These are phyloP conservation scores for Gastrophryne carolinensis DNA, from an alignment of 2,797 vertebrate genomes.

Conservation along the genomic window DNA sequence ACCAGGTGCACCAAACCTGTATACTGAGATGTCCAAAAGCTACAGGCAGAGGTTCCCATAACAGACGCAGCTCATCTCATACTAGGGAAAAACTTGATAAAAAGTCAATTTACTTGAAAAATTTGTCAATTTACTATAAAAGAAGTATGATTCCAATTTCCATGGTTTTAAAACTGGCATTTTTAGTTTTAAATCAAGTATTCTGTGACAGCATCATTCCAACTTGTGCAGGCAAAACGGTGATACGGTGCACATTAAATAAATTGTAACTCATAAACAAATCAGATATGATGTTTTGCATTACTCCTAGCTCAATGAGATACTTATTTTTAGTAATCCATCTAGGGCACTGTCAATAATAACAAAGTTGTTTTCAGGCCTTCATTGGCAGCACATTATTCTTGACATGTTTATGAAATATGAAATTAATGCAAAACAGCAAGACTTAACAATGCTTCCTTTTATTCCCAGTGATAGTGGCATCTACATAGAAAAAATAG, in stretches of 20 bases:
- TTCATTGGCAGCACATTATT: conserved; percentile 1
- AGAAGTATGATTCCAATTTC: not conserved
- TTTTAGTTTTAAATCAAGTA: not conserved
- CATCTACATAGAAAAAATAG: conserved; percentile 1
- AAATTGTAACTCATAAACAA: not conserved
- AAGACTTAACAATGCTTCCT: conserved; percentile 2
- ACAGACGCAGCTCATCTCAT: too few relatives aligned
- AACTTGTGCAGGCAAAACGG: not conserved
- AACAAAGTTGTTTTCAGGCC: not conserved
- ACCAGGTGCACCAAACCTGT: too few relatives aligned
- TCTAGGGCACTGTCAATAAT: conserved; percentile 2
- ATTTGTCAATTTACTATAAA: too few relatives aligned
- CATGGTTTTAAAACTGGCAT: not conserved
- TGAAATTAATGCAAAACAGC: not conserved
- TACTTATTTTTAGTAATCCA: conserved; percentile 9
- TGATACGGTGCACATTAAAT: not conserved
- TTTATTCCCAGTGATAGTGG: not conserved
- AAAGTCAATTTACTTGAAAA: too few relatives aligned
- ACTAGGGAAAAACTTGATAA: too few relatives aligned
- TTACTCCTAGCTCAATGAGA: conserved; percentile 3
- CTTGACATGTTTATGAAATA: conserved; percentile 13
- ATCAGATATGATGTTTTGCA: not conserved
- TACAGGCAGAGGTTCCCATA: too few relatives aligned
- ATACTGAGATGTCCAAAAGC: too few relatives aligned
- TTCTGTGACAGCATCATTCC: not conserved